These are phyloP conservation scores for Drosophila mauritiana DNA, from an alignment of 1,140 invertebrate species.

Conservation along the genomic window DNA sequence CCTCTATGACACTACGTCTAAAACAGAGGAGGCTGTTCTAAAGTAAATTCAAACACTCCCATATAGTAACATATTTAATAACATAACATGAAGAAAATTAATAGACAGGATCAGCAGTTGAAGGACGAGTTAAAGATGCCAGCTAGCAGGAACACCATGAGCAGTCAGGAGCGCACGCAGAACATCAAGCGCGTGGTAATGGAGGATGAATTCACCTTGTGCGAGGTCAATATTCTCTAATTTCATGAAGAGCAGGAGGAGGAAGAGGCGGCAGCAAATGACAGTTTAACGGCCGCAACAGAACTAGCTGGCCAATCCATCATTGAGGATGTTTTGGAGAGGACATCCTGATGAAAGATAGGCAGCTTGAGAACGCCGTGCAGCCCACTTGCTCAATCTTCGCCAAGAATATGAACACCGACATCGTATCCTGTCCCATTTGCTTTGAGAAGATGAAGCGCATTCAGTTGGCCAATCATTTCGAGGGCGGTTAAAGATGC, in stretches of 20 bases:
- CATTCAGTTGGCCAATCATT: too few species aligned
- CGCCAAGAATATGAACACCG: too few species aligned
- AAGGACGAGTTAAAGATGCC: background rate
- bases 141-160: background rate
- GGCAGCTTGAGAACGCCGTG: slow-evolving; percentile 66
- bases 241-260: too few species aligned
- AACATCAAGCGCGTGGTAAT: slow-evolving; percentile 75
- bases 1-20: slow-evolving; percentile 1
- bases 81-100: slow-evolving; percentile 3
- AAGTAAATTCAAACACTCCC: background rate
- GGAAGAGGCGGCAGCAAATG: background rate
- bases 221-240: slow-evolving; percentile 61
- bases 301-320: slow-evolving; percentile 64
- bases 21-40: too few species aligned
- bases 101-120: slow-evolving; percentile 33
- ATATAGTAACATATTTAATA: too few species aligned
- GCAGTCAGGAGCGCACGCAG: slow-evolving; percentile 51
- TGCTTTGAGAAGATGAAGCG: too few species aligned
- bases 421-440: too few species aligned
- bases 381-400: slow-evolving; percentile 32
- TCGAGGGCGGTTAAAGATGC: too few species aligned
- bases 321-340: slow-evolving; percentile 66
- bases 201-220: slow-evolving; percentile 59
- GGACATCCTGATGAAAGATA: slow-evolving; percentile 62
- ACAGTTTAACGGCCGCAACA: slow-evolving; percentile 17